phyloP scores from a whole-genome alignment of 2,797 vertebrate species.

The Sebastiscus tertius region DNA sequence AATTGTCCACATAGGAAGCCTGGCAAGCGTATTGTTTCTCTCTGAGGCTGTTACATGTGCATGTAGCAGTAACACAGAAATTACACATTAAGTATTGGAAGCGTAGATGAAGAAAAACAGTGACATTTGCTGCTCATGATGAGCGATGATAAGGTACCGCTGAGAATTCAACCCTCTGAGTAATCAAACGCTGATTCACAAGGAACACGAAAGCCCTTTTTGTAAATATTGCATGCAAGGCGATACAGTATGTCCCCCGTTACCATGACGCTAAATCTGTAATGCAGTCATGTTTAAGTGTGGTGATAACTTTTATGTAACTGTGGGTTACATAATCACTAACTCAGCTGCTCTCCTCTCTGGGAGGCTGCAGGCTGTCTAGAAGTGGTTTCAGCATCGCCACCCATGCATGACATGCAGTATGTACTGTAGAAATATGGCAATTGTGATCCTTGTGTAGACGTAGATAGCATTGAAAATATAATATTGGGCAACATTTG shows the following conservation, averaged over 20 bases:
- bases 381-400: constrained; percentile 62
- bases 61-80: neutral
- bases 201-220: neutral
- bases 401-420: constrained; percentile 29
- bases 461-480: neutral
- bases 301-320: constrained; percentile 72
- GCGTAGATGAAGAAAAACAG: neutral
- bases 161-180: neutral
- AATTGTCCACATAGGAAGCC: constrained; percentile 14
- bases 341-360: constrained; percentile 56
- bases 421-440: neutral
- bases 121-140: neutral
- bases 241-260: neutral
- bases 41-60: neutral
- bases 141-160: neutral
- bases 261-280: constrained; percentile 27
- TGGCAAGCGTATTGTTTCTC: neutral
- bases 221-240: constrained; percentile 29
- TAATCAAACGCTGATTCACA: neutral
- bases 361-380: constrained; percentile 62
- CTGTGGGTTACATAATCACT: constrained; percentile 68
- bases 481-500: neutral
- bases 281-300: constrained; percentile 46
- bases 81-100: neutral
- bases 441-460: neutral